A percentile compares a stretch with the other conserved stretches of the same genome.
Evolutionary conservation across 2,797 vertebrate species (phyloP).

Genomic region (Notolabrus celidotus): DNA sequence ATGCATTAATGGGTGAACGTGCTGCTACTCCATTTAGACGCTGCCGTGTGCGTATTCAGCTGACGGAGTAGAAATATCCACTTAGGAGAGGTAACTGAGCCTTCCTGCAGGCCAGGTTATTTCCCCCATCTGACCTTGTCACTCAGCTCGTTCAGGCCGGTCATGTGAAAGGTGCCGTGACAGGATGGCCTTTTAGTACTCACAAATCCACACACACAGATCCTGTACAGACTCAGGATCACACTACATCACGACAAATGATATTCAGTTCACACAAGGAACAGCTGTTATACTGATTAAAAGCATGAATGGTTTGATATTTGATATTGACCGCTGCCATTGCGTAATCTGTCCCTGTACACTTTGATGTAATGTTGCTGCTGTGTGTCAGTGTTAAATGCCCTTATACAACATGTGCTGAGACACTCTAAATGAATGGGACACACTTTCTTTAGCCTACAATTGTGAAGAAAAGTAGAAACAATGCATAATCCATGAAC

Average conservation of each 20-base stretch:
- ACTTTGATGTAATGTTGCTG: constrained; percentile 14
- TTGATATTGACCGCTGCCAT: constrained; percentile 26
- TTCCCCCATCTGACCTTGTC: constrained; percentile 64
- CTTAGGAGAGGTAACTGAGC: constrained; percentile 66
- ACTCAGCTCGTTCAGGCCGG: constrained; percentile 40
- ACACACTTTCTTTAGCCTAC: neutral
- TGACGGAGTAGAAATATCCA: constrained; percentile 66
- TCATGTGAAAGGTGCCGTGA: constrained; percentile 42
- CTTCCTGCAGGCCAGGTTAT: constrained; percentile 31
- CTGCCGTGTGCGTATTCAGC: constrained; percentile 57
- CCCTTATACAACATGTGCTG: constrained; percentile 3
- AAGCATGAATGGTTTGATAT: constrained; percentile 15
- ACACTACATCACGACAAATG: constrained; percentile 3
- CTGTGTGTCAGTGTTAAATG: neutral
- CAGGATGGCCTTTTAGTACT: constrained; percentile 24
- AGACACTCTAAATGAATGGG: neutral
- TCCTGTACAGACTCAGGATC: constrained; percentile 25
- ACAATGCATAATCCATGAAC: constrained; percentile 2
- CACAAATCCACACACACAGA: constrained; percentile 21
- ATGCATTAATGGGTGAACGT: constrained; percentile 37
- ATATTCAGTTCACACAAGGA: constrained; percentile 40
- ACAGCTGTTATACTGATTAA: constrained; percentile 42
- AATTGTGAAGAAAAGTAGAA: neutral
- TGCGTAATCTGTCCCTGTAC: constrained; percentile 19
- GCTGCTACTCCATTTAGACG: constrained; percentile 34